Conservation (phyloP, 2,113 vertebrate genomes). For the Lipotes vexillifer region DNA sequence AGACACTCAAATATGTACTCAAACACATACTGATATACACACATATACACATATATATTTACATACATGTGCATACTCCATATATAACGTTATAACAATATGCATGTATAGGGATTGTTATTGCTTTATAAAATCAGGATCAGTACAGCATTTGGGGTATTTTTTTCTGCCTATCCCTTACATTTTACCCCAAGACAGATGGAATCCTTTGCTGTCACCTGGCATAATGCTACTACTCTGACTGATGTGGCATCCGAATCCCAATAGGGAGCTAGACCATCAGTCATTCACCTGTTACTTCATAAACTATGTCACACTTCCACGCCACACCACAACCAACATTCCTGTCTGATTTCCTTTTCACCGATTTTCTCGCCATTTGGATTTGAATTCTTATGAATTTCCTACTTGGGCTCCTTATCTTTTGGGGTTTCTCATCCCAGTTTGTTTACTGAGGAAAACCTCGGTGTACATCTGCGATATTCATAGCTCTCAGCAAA, state of each 20-base stretch:
- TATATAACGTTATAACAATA: background rate
- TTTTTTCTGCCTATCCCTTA: too few relatives aligned
- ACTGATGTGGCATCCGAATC: rapidly evolving
- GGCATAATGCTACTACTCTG: background rate
- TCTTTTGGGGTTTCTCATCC: background rate
- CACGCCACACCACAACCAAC: too few relatives aligned
- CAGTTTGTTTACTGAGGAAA: too few relatives aligned
- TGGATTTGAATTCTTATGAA: background rate
- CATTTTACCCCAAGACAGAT: background rate
- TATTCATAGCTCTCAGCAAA: background rate
- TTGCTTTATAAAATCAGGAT: background rate
- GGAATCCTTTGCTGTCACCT: background rate
- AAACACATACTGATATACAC: background rate
- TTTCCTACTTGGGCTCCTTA: background rate
- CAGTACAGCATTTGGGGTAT: background rate
- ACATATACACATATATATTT: background rate
- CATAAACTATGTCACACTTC: too few relatives aligned
- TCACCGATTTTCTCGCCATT: too few relatives aligned
- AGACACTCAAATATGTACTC: background rate
- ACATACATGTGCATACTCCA: background rate
- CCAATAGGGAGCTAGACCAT: rapidly evolving
- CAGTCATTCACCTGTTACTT: background rate
- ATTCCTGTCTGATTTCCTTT: background rate
- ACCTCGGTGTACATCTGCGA: background rate
- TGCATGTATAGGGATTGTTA: background rate